Percentiles rank a stretch among this genome's conserved stretches.
Evolutionary conservation across 2,113 vertebrate genomes (phyloP).

Genomic region (Platichthys stellatus): DNA sequence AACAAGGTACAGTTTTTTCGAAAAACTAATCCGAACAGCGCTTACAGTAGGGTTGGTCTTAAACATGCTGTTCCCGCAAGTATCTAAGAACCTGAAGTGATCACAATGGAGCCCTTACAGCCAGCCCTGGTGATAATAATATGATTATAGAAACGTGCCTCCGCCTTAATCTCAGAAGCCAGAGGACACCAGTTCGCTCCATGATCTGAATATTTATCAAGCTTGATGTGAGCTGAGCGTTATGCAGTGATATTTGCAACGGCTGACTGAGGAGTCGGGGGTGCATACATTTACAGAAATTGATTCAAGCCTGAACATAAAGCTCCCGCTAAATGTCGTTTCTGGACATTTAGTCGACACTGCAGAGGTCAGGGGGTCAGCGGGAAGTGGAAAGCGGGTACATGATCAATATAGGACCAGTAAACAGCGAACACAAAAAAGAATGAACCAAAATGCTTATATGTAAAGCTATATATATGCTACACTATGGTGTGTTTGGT

Average conservation of each 20-base stretch:
- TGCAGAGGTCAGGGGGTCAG: not conserved
- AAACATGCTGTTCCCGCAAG: too few relatives aligned
- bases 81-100: too few relatives aligned
- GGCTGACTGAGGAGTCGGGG: not conserved
- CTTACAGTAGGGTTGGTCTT: too few relatives aligned
- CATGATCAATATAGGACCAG: not conserved
- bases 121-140: not conserved
- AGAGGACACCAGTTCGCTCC: not conserved
- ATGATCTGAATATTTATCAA: slow-evolving; percentile 30
- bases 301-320: not conserved
- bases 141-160: not conserved
- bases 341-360: not conserved
- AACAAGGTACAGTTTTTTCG: too few relatives aligned
- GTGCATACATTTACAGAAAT: slow-evolving; percentile 34
- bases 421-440: not conserved
- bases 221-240: slow-evolving; percentile 6
- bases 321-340: not conserved
- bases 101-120: not conserved
- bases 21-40: too few relatives aligned
- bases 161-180: not conserved
- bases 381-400: not conserved
- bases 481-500: not conserved
- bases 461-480: not conserved
- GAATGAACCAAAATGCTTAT: not conserved
- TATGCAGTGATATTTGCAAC: slow-evolving; percentile 9